A percentile compares a stretch with the other conserved stretches of the same genome.
phyloP scores from a whole-genome alignment of 1,140 invertebrate species.

The Globodera ellingtonae region DNA sequence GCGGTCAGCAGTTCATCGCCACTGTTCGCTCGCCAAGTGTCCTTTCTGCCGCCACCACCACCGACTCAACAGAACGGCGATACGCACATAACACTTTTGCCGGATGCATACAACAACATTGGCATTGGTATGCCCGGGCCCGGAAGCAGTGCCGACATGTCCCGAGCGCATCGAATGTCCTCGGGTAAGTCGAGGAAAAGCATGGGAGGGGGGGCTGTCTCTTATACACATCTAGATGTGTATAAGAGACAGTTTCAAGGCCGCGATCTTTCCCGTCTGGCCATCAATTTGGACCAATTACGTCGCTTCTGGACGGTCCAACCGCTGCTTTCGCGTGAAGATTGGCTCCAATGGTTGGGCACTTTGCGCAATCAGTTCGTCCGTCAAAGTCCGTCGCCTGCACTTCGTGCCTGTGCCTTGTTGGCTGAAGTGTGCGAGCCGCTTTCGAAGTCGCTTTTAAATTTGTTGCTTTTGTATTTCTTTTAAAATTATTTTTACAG shows the following conservation, averaged over 20 bases:
- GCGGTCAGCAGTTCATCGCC: conserved; percentile 3
- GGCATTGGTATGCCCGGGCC: neutral
- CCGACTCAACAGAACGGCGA: neutral
- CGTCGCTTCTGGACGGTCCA: conserved; percentile 48
- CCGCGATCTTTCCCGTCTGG: conserved; percentile 32
- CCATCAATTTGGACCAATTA: conserved; percentile 48
- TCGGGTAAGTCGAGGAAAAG: neutral
- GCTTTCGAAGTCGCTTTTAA: conserved; percentile 72
- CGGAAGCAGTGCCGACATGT: conserved; percentile 11
- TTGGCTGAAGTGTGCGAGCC: conserved; percentile 91
- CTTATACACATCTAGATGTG: too few relatives aligned
- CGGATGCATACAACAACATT: neutral
- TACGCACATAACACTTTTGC: neutral
- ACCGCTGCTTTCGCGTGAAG: conserved; percentile 73
- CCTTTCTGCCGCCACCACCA: conserved; percentile 18
- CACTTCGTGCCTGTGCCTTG: conserved; percentile 83
- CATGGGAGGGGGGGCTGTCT: too few relatives aligned
- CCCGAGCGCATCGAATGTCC: neutral
- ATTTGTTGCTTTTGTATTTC: neutral
- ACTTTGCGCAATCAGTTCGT: conserved; percentile 84
- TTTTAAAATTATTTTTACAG: conserved; percentile 66
- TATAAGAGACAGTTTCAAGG: too few relatives aligned
- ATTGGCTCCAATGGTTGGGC: conserved; percentile 95
- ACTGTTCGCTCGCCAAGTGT: conserved; percentile 13
- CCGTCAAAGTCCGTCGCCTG: conserved; percentile 91